Evolutionary conservation across 2,888 invertebrate genomes (phyloP).

Genomic region (Erynnis tages): DNA sequence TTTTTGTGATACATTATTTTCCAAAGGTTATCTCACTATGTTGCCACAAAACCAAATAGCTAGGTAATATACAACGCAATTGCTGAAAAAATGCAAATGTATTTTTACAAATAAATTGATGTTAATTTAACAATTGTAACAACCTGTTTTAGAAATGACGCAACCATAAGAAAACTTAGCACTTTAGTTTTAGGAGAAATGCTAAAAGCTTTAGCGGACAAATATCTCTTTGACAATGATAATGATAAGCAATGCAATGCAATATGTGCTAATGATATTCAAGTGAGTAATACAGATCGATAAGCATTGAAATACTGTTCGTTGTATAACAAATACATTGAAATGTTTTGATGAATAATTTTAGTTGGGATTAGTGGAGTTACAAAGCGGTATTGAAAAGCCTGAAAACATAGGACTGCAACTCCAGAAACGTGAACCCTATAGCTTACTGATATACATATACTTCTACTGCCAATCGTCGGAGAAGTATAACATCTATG

Average conservation of each 20-base stretch:
- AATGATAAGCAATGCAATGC: conserved; percentile 34
- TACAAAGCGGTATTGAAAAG: conserved; percentile 63
- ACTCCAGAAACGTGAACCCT: conserved; percentile 60
- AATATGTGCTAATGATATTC: conserved; percentile 56
- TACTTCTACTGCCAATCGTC: conserved; percentile 73
- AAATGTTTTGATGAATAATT: conserved; percentile 29
- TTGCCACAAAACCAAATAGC: conserved; percentile 60
- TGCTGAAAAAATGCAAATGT: too few species aligned
- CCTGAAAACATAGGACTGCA: conserved; percentile 58
- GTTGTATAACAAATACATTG: too few species aligned
- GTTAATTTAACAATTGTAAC: neutral
- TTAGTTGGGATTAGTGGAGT: conserved; percentile 65
- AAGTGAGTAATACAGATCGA: conserved; percentile 45
- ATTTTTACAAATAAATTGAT: neutral
- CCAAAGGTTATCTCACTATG: conserved; percentile 60
- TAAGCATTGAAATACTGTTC: too few species aligned
- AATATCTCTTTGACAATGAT: conserved; percentile 54
- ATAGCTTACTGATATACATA: conserved; percentile 66
- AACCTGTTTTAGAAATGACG: conserved; percentile 51
- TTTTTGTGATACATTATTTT: conserved; percentile 63
- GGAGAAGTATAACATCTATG: conserved; percentile 53
- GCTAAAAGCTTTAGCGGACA: conserved; percentile 58
- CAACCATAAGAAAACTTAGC: conserved; percentile 59
- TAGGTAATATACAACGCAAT: conserved; percentile 44
- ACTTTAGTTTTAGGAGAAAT: conserved; percentile 66